A percentile compares a stretch with the other conserved stretches of the same genome.
These are phyloP conservation scores for Dynastes tityus DNA, from an alignment of 2,888 invertebrate genomes.

Conservation along the genomic window DNA sequence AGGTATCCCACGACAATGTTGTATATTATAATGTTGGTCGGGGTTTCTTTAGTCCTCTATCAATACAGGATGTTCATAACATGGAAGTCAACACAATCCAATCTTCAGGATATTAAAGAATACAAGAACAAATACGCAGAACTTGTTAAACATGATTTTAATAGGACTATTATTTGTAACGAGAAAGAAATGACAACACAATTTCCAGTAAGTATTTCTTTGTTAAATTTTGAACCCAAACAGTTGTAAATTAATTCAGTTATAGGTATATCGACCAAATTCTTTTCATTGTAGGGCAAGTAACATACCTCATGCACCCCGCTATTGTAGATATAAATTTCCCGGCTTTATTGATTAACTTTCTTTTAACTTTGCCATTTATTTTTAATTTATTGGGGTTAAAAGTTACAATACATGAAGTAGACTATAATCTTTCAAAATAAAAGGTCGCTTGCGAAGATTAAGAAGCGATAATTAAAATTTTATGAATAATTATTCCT, in stretches of 20 bases:
- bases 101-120: constrained; percentile 55
- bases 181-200: constrained; percentile 34
- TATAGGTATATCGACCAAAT: neutral
- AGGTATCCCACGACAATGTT: constrained; percentile 75
- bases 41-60: constrained; percentile 77
- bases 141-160: constrained; percentile 50
- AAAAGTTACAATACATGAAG: too few species aligned
- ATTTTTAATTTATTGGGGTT: too few species aligned
- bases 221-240: neutral
- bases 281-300: constrained; percentile 6
- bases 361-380: constrained; percentile 3
- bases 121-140: constrained; percentile 29
- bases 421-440: too few species aligned
- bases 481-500: too few species aligned
- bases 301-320: neutral
- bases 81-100: constrained; percentile 66
- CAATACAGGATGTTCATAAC: constrained; percentile 77
- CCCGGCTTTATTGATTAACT: constrained; percentile 1
- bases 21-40: constrained; percentile 78
- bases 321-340: neutral
- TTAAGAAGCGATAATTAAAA: too few species aligned
- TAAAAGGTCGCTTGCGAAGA: too few species aligned
- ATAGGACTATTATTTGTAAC: constrained; percentile 55
- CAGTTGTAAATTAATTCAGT: constrained; percentile 1
- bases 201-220: constrained; percentile 33